phyloP scores from a whole-genome alignment of 2,797 vertebrate genomes.

The Microchirus variegatus region DNA sequence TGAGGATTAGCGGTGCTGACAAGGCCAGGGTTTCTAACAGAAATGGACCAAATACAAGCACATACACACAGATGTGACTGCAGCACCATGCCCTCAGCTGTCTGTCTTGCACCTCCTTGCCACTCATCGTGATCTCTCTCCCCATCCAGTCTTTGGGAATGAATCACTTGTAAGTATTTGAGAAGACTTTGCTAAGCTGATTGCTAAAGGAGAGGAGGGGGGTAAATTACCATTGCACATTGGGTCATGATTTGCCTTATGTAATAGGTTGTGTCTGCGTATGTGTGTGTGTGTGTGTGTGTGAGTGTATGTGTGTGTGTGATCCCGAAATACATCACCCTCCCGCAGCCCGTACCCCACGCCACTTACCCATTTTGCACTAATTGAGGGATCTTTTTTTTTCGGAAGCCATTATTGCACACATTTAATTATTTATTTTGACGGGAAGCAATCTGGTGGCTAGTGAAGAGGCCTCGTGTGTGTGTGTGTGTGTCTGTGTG shows the following conservation, averaged over 20 bases:
- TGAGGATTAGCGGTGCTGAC: too few species aligned
- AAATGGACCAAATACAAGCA: constrained; percentile 11
- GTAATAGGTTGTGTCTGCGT: constrained; percentile 64
- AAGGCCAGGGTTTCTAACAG: not conserved
- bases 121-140: constrained; percentile 57
- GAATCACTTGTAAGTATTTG: constrained; percentile 73
- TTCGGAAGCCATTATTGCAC: constrained; percentile 77
- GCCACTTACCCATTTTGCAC: constrained; percentile 76
- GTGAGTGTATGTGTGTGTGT: constrained; percentile 28
- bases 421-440: constrained; percentile 84
- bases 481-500: constrained; percentile 27
- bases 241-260: constrained; percentile 75
- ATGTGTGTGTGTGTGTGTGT: constrained; percentile 24
- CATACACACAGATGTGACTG: constrained; percentile 40
- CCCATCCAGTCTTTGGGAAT: constrained; percentile 54
- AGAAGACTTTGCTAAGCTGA: constrained; percentile 78
- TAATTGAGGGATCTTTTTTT: constrained; percentile 83
- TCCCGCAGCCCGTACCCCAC: constrained; percentile 49
- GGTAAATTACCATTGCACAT: constrained; percentile 74
- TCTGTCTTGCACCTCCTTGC: constrained; percentile 44
- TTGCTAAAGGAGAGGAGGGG: constrained; percentile 60
- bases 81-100: constrained; percentile 37
- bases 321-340: constrained; percentile 64
- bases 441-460: constrained; percentile 78
- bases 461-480: constrained; percentile 51